Conservation (phyloP, 2,888 invertebrate species). For the Amblyjoppa fuscipennis region DNA sequence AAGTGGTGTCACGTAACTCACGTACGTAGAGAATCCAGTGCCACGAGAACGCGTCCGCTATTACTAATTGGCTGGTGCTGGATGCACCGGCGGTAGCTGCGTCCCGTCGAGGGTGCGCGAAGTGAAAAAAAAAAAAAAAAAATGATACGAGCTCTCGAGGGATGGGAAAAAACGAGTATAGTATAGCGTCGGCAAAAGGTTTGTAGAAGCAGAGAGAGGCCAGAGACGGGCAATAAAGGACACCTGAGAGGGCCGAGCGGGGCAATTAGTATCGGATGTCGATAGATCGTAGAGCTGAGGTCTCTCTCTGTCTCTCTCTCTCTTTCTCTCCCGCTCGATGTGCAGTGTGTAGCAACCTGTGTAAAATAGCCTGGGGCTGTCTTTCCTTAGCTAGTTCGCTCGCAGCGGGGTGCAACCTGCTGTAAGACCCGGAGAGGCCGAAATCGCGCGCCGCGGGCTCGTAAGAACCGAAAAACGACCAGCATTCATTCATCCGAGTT, state of each 20-base stretch:
- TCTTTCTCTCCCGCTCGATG: slow-evolving; percentile 27
- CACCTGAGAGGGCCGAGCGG: slow-evolving; percentile 70
- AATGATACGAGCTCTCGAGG: slow-evolving; percentile 2
- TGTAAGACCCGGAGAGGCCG: slow-evolving; percentile 76
- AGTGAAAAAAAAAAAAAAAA: slow-evolving; percentile 18
- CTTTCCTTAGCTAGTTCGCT: slow-evolving; percentile 55
- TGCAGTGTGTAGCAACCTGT: slow-evolving; percentile 77
- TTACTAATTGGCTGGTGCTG: slow-evolving; percentile 68
- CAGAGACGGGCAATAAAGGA: slow-evolving; percentile 68
- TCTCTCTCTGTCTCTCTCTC: slow-evolving; percentile 11
- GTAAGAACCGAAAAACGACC: slow-evolving; percentile 61
- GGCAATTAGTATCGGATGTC: slow-evolving; percentile 84
- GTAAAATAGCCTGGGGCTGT: slow-evolving; percentile 71
- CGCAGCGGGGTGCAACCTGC: slow-evolving; percentile 80
- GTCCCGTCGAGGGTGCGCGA: slow-evolving; percentile 33
- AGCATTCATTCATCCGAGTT: slow-evolving; percentile 69
- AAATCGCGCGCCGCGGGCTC: slow-evolving; percentile 54
- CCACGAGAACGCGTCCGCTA: slow-evolving; percentile 48
- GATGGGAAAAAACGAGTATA: slow-evolving; percentile 32
- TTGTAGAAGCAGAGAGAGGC: slow-evolving; percentile 56
- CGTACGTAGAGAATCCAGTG: slow-evolving; percentile 50
- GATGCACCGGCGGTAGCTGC: slow-evolving; percentile 54
- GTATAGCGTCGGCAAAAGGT: slow-evolving; percentile 59
- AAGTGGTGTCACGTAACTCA: slow-evolving; percentile 68
- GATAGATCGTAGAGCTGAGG: slow-evolving; percentile 72